Evolutionary conservation across 2,113 vertebrate species (phyloP), one percentile per base, ranked within the genome.

Genomic region (Tiliqua scincoides): DNA sequence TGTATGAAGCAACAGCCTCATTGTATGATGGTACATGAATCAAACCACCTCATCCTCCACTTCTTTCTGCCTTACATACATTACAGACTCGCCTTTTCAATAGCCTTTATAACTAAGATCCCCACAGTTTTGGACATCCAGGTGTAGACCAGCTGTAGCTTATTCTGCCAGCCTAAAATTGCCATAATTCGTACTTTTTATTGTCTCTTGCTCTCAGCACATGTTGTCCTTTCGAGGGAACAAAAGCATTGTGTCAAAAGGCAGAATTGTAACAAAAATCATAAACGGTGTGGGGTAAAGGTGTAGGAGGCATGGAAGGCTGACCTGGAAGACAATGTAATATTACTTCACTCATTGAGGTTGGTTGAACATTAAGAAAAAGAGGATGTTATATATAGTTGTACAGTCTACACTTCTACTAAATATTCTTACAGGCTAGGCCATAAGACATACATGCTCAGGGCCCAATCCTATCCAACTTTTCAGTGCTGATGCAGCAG

Each of bases 281-380:
- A 15, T 48, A 84, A 93, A 91, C 27, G 25, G 54, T 78, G 43
- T 61, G 91, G 82, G 74, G 30, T 88, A 90, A 83, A 91, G 61
- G 87, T 94, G 57, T 52, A 77, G 82, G 68, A 92, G 89, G 85
- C 43, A 85, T 86, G 2, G 43, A 48, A 48, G 43, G 71, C 85
- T 83, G 79, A 57, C 75, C 85, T 61, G 87, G 81, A 90, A 89
- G 86, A 18, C 79, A 93, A 52, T 88, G 84, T 83, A 90, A 79
- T 87, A 91, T 82, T 79, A 35, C 77, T 83, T 72, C 74, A 81
- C 76, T 90, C 62, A 93, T 71, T 80, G 30, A 82, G 37, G 79
- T 91, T 90, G 86, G 0, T 65, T 92, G 89, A 94, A 77, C 85
- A 91, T 37, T 92, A 93, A 93, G 91, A 91, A 82, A 79, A 76